Conservation (phyloP, 2,113 vertebrate genomes). For the Bothrops jararaca region DNA sequence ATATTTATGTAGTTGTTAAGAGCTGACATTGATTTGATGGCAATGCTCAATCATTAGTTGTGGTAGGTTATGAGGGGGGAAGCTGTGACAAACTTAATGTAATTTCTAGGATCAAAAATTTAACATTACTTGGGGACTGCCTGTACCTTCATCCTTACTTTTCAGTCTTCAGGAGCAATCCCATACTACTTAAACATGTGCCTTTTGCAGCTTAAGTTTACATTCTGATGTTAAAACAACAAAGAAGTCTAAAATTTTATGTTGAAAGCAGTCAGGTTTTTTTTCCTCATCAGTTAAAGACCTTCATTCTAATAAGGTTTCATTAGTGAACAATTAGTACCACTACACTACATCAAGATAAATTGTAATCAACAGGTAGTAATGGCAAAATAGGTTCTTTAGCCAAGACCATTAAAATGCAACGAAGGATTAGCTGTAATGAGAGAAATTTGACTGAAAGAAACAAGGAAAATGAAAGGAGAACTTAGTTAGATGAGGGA, state of each 20-base stretch:
- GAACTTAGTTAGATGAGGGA: constrained; percentile 61
- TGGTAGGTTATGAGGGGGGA: not conserved
- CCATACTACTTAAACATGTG: not conserved
- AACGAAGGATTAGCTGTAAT: constrained; percentile 69
- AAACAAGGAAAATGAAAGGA: constrained; percentile 53
- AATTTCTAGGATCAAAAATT: not conserved
- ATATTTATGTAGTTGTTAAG: not conserved
- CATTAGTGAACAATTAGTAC: constrained; percentile 72
- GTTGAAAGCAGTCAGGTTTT: not conserved
- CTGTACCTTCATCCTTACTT: not conserved
- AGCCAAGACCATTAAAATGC: constrained; percentile 70
- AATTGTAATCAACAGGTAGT: constrained; percentile 78
- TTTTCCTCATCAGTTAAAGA: not conserved
- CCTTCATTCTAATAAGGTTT: constrained; percentile 41
- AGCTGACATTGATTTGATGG: not conserved
- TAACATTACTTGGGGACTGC: not conserved
- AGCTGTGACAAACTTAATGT: not conserved
- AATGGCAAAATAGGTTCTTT: constrained; percentile 66
- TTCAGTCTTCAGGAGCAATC: not conserved
- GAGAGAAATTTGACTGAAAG: constrained; percentile 66
- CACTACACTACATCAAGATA: constrained; percentile 73
- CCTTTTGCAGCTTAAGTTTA: not conserved
- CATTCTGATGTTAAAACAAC: not conserved
- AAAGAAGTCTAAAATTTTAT: not conserved
- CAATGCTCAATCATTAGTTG: not conserved